Percentiles rank a stretch among this genome's conserved stretches.
These are phyloP conservation scores for Scaptodrosophila latifasciaeformis DNA, from an alignment of 2,888 invertebrate genomes.

Conservation along the genomic window DNA sequence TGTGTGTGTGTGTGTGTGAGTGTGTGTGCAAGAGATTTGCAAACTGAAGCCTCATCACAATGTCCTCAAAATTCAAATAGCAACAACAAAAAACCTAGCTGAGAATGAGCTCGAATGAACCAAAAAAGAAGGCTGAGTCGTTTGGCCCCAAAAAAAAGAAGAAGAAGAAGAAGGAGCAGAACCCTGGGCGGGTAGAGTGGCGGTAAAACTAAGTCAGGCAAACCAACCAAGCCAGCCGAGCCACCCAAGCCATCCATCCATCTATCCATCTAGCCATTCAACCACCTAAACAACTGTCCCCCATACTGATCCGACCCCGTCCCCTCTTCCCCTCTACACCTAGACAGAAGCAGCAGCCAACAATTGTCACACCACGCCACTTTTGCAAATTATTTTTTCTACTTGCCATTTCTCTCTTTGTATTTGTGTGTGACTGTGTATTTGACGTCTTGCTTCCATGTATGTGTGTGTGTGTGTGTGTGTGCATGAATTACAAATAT, in stretches of 20 bases:
- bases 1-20: constrained; percentile 1
- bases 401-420: constrained; percentile 21
- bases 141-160: constrained; percentile 34
- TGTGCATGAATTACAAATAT: constrained; percentile 67
- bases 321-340: too few relatives aligned
- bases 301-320: neutral
- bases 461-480: constrained; percentile 15
- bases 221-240: too few relatives aligned
- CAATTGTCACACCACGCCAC: constrained; percentile 69
- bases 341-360: too few relatives aligned
- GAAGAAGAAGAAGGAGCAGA: constrained; percentile 3
- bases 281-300: neutral
- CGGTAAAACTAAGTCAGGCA: too few relatives aligned
- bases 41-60: constrained; percentile 71
- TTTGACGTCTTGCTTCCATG: constrained; percentile 7
- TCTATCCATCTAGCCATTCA: neutral
- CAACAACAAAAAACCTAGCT: too few relatives aligned
- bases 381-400: constrained; percentile 65
- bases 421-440: constrained; percentile 6
- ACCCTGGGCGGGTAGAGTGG: neutral
- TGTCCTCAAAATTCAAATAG: constrained; percentile 68
- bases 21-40: constrained; percentile 65
- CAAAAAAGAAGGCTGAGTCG: constrained; percentile 39
- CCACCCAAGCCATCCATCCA: neutral
- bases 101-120: too few relatives aligned